phyloP scores from a whole-genome alignment of 2,888 invertebrate genomes.

The Plebejus anna region DNA sequence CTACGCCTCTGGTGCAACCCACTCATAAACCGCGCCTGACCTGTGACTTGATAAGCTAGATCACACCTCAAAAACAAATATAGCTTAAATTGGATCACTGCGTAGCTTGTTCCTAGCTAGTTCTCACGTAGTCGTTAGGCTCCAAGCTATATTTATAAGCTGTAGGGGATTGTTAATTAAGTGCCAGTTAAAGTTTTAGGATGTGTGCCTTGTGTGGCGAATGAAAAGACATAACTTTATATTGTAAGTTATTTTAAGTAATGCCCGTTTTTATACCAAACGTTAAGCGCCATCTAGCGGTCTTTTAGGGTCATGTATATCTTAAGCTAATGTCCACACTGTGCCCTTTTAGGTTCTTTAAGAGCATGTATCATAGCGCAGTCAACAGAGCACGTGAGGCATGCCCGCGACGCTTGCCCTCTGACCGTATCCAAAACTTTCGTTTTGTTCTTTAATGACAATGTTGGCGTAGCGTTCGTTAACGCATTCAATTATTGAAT shows the following conservation, averaged over 20 bases:
- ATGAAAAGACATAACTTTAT: not conserved
- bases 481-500: too few relatives aligned
- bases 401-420: too few relatives aligned
- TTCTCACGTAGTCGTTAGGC: not conserved
- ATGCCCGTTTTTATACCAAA: not conserved
- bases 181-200: conserved; percentile 1
- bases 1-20: too few relatives aligned
- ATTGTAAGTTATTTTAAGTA: not conserved
- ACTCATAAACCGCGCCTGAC: too few relatives aligned
- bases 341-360: too few relatives aligned
- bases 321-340: too few relatives aligned
- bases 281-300: not conserved
- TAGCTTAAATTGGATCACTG: conserved; percentile 15
- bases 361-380: too few relatives aligned
- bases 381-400: too few relatives aligned
- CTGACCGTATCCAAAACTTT: too few relatives aligned
- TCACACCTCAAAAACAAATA: not conserved
- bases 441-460: too few relatives aligned
- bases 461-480: too few relatives aligned
- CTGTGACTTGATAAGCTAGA: not conserved
- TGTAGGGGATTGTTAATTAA: not conserved
- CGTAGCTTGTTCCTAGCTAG: conserved; percentile 6
- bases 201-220: conserved; percentile 1
- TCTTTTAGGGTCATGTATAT: not conserved
- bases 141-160: not conserved